Base-by-base conservation (phyloP, 1,140 invertebrate species). In the Riptortus pedestris region DNA sequence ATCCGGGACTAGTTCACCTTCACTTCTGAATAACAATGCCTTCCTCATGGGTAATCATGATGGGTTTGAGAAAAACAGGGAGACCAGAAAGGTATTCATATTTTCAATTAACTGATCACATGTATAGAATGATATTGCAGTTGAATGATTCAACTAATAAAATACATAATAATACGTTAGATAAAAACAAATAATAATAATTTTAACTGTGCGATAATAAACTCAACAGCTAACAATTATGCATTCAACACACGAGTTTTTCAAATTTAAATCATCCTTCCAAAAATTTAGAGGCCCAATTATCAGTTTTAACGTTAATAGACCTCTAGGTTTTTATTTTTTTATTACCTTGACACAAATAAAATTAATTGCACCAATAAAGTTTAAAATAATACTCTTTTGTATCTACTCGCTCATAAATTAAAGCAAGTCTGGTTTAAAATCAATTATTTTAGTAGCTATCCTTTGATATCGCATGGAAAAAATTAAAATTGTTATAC, bases 1-100 rank as follows among this genome's bases (percentile, higher is more conserved):
- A 68, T 66, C 65, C 26, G 51, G 65, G n/a, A 79, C 83, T 68
- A 80, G 80, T 38, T 79, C 82, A 67, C 83, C 83, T 70, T 82
- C 84, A 69, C 83, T 84, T 68, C 73, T 86, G 66, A 87, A 87
- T 73, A 86, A 85, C 73, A 86, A 87, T 73, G 85, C 83, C 62
- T 86, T 75, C 83, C 83, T 59, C 72, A 81, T 58, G 2, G 60
- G 38, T 12, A 63, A 63, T 14, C 61, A 65, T 62, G 60, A 27
- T 45, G 16, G 14, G 4, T n/a, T 28, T 33, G 58, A 65, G n/a
- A 33, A 60, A 33, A 59, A 59, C 14, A 65, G 60, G 51, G 63
- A 65, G 7, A 38, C 57, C 29, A 33, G 58, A 60, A 65, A 65
- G 57, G 63, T 65, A 60, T 22, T 2, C 12, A 18, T n/a, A 29